phyloP scores from a whole-genome alignment of 2,113 vertebrate genomes.

The Pollachius pollachius region DNA sequence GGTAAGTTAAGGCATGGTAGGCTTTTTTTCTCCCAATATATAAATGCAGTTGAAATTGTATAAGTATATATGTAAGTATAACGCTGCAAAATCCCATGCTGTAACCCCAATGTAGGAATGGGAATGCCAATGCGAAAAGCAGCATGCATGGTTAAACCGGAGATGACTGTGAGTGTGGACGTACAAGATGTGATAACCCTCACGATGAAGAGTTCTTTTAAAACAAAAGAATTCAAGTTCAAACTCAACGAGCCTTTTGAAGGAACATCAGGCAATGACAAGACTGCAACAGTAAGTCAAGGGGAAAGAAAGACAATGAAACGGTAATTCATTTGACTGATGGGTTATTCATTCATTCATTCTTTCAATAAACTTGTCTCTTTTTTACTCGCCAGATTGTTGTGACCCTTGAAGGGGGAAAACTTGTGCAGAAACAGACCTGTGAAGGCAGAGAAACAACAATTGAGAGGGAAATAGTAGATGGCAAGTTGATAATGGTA shows the following conservation, averaged over 20 bases:
- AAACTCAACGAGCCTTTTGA: conserved; percentile 90
- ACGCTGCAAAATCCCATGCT: neutral
- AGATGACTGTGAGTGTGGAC: conserved; percentile 81
- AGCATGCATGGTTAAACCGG: conserved; percentile 84
- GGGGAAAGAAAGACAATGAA: too few relatives aligned
- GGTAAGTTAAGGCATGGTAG: conserved; percentile 71
- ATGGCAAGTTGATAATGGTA: conserved; percentile 90
- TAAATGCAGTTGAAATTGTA: too few relatives aligned
- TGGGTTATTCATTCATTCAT: too few relatives aligned
- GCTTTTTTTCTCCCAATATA: too few relatives aligned
- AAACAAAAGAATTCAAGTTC: conserved; percentile 85
- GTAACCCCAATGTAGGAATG: conserved; percentile 76
- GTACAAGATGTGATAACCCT: conserved; percentile 74
- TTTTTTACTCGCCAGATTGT: conserved; percentile 72
- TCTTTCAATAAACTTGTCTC: conserved; percentile 8
- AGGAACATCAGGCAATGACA: conserved; percentile 89
- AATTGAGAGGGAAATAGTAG: conserved; percentile 85
- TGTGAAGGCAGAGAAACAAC: conserved; percentile 92
- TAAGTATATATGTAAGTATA: neutral
- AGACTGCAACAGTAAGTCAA: conserved; percentile 84
- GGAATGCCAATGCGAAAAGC: conserved; percentile 85
- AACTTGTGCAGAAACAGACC: conserved; percentile 87
- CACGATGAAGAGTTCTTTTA: conserved; percentile 88
- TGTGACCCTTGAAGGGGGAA: conserved; percentile 79
- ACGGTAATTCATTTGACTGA: too few relatives aligned